Conservation (phyloP, 2,888 invertebrate genomes). For the Chaetogeoica ovagalla region DNA sequence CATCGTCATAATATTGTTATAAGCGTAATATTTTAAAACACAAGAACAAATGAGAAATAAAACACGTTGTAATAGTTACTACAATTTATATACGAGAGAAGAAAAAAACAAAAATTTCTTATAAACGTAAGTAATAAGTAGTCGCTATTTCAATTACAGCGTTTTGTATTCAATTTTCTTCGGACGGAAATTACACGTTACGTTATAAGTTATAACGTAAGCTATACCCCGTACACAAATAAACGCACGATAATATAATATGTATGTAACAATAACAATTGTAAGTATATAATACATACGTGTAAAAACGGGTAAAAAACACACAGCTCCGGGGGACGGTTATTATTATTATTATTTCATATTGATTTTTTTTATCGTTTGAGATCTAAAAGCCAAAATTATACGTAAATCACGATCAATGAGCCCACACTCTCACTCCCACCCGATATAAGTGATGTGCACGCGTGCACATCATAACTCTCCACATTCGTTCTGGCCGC, state of each 20-base stretch:
- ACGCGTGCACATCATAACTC: too few species aligned
- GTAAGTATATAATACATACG: neutral
- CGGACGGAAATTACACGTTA: slow-evolving; percentile 9
- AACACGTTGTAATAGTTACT: too few species aligned
- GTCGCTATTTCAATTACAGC: too few species aligned
- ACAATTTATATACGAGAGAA: too few species aligned
- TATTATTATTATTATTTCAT: neutral
- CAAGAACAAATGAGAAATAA: too few species aligned
- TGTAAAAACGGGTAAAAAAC: slow-evolving; percentile 6
- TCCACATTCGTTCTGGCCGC: too few species aligned
- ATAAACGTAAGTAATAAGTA: too few species aligned
- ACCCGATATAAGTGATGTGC: too few species aligned
- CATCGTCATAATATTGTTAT: too few species aligned
- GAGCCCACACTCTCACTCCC: neutral
- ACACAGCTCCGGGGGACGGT: slow-evolving; percentile 23
- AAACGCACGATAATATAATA: neutral
- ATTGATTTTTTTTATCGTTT: slow-evolving; percentile 26
- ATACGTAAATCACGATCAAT: slow-evolving; percentile 45
- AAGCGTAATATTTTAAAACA: too few species aligned
- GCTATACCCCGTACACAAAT: neutral
- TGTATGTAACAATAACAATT: neutral
- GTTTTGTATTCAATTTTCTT: neutral
- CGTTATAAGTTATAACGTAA: neutral
- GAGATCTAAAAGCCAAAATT: slow-evolving; percentile 28
- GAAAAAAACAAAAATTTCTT: too few species aligned